Conservation (phyloP, 2,888 invertebrate species). For the Endotricha flammealis region DNA sequence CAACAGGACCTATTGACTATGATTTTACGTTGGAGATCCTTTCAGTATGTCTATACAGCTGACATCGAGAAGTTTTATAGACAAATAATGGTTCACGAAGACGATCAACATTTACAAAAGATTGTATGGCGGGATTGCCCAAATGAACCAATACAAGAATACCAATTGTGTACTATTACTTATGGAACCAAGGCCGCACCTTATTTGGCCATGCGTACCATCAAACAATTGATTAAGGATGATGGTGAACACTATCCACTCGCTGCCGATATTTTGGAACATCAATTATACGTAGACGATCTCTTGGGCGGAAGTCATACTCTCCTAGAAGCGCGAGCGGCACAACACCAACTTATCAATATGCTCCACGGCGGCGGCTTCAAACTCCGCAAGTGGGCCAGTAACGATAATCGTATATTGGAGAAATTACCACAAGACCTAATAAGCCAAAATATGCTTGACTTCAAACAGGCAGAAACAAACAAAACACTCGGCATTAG, state of each 20-base stretch:
- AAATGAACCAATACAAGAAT: conserved; percentile 5
- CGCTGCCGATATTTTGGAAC: conserved; percentile 9
- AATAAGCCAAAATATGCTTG: too few species aligned
- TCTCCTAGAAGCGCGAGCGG: neutral
- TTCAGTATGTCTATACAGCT: neutral
- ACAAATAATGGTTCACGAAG: conserved; percentile 8
- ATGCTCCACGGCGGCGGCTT: conserved; percentile 6
- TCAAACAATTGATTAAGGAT: conserved; percentile 13
- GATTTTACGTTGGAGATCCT: neutral
- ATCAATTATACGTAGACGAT: conserved; percentile 13
- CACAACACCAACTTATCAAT: conserved; percentile 6
- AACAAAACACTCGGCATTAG: too few species aligned
- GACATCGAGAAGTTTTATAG: conserved; percentile 2
- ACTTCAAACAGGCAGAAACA: too few species aligned
- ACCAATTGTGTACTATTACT: conserved; percentile 11
- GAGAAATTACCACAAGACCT: too few species aligned
- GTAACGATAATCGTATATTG: too few species aligned
- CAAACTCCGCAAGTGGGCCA: conserved; percentile 14
- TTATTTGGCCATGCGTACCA: conserved; percentile 5
- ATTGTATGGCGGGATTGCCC: conserved; percentile 13
- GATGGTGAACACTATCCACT: conserved; percentile 5
- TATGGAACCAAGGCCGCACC: conserved; percentile 16
- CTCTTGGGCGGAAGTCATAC: conserved; percentile 1
- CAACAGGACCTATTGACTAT: neutral
- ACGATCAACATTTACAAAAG: conserved; percentile 11